Evolutionary conservation across 2,888 invertebrate species (phyloP), one percentile per base, ranked within the genome.

Genomic region (Epiblema foenella): DNA sequence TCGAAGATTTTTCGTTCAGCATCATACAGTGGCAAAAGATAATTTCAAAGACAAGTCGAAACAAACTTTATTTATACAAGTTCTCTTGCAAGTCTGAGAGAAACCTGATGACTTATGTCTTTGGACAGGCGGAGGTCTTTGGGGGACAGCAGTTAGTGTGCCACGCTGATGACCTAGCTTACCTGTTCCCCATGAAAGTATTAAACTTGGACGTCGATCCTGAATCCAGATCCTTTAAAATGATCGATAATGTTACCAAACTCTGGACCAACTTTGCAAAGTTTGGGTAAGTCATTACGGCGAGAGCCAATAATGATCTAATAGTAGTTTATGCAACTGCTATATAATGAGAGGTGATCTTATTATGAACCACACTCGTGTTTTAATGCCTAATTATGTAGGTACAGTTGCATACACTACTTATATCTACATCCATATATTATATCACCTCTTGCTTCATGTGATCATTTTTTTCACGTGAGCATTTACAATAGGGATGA

Each of bases 241-340:
- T 85, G 72, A 84, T 91, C 11, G 77, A 88, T 0, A 83, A 74
- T 58, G 75, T 87, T 0, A 85, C 84, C 0, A 86, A 74, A 15
- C 76, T 91, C 12, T 91, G 88, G 89, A 89, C 90, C 0, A 89
- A 90, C 70, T 90, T 90, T 60, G 90, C 89, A 0, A 90, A 89
- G 79, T 83, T 76, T 62, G 89, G 90, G 89, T 90, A 76, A 83
- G 85, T 74, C 15, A 7, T 17, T 24, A 2, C 10, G 8, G 18
- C 17, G 17, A 51, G 17, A n/a, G 20, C 33, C 10, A 37, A 10
- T 46, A 18, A 11, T n/a, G n/a, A n/a, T n/a, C n/a, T n/a, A n/a
- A n/a, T n/a, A n/a, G n/a, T n/a, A n/a, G n/a, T n/a, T n/a, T n/a
- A n/a, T n/a, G n/a, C n/a, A n/a, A n/a, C n/a, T n/a, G n/a, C n/a